phyloP scores from a whole-genome alignment of 2,113 vertebrate species.

The Cottus gobio region DNA sequence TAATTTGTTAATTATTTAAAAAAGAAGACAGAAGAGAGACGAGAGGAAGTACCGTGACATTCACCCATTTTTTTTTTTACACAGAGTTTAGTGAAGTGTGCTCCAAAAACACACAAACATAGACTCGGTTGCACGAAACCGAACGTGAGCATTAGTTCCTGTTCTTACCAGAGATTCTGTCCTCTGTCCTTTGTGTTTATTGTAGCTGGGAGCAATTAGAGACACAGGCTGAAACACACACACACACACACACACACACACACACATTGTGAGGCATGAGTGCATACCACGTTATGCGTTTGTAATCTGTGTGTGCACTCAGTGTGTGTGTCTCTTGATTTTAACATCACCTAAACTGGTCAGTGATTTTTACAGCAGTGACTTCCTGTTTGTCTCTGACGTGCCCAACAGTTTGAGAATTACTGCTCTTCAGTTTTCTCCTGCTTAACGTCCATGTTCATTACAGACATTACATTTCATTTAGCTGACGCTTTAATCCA shows the following conservation, averaged over 20 bases:
- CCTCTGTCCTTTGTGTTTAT: constrained; percentile 68
- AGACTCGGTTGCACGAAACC: not conserved
- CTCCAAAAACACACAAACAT: not conserved
- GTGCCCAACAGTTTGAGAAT: no score
- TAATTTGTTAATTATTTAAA: not conserved
- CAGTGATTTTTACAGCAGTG: not conserved
- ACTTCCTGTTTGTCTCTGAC: not conserved
- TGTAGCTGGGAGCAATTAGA: constrained; percentile 73
- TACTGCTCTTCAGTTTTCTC: not conserved
- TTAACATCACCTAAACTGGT: not conserved
- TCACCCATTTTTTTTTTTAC: not conserved
- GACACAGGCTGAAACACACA: constrained; percentile 78
- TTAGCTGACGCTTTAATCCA: no score
- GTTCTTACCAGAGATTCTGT: constrained; percentile 71
- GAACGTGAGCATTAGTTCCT: not conserved
- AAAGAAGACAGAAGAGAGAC: not conserved
- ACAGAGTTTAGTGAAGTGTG: not conserved
- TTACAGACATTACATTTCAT: no score
- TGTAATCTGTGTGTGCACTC: not conserved
- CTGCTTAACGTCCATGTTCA: not conserved
- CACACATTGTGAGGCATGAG: not conserved
- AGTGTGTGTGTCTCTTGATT: not conserved
- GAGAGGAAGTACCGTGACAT: not conserved
- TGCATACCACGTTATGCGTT: not conserved
- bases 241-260: constrained; percentile 5